Conservation (phyloP, 2,113 vertebrate species). For the Gymnogyps californianus region DNA sequence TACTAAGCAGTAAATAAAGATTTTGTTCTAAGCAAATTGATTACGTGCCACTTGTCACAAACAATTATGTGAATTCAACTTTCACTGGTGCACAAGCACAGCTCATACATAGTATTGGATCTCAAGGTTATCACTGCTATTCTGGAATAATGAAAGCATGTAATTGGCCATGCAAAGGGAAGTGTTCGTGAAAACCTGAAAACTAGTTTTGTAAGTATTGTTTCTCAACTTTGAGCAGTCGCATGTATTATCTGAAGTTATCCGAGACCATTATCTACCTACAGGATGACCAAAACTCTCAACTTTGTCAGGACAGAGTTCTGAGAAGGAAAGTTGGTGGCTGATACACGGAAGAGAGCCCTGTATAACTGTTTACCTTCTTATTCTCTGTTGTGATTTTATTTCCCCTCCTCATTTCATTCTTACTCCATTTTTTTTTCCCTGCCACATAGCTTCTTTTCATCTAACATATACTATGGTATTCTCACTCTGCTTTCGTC, state of each 20-base stretch:
- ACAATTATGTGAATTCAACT: background rate
- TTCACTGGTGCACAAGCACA: background rate
- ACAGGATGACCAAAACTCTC: background rate
- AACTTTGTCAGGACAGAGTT: background rate
- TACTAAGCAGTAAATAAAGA: background rate
- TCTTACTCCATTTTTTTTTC: background rate
- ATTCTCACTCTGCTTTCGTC: background rate
- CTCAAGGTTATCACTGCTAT: background rate
- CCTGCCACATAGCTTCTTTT: background rate
- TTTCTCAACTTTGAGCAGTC: background rate
- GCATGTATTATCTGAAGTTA: background rate
- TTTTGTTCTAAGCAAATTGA: background rate
- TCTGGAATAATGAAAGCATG: background rate
- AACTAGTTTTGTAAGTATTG: background rate
- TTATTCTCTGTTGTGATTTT: background rate
- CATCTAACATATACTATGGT: background rate
- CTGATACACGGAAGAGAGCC: background rate
- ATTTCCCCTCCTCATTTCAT: background rate
- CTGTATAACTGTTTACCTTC: background rate
- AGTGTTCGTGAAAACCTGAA: background rate
- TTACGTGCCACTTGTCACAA: background rate
- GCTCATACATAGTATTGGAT: background rate
- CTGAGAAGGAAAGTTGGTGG: background rate
- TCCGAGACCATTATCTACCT: background rate
- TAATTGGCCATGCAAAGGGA: background rate